Evolutionary conservation across 2,113 vertebrate genomes (phyloP).

Genomic region (Sprattus sprattus): DNA sequence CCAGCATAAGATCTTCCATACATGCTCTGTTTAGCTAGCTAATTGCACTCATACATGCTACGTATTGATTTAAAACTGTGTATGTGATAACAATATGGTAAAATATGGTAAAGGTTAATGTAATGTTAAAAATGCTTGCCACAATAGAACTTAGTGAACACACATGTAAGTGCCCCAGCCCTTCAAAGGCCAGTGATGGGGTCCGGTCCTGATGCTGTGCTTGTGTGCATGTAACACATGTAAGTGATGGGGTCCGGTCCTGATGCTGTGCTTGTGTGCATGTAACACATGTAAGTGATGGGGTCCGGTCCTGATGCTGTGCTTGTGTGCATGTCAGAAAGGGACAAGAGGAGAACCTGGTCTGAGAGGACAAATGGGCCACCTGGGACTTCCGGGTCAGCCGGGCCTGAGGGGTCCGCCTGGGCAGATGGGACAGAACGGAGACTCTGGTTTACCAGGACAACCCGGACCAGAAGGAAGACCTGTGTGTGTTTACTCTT

Average conservation of each 20-base stretch:
- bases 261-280: slow-evolving; percentile 57
- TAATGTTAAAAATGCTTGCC: background rate
- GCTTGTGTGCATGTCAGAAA: slow-evolving; percentile 76
- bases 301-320: slow-evolving; percentile 43
- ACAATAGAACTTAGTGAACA: too few species aligned
- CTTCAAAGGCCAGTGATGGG: too few species aligned
- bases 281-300: slow-evolving; percentile 52
- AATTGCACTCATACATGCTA: background rate
- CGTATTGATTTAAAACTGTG: background rate
- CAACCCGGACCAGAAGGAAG: slow-evolving; percentile 83
- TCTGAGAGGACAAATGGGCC: slow-evolving; percentile 76
- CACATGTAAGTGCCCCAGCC: too few species aligned
- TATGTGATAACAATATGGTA: background rate
- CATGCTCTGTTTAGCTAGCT: background rate
- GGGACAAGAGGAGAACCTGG: slow-evolving; percentile 88
- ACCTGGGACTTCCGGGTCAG: slow-evolving; percentile 80
- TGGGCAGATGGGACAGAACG: slow-evolving; percentile 78
- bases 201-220: slow-evolving; percentile 45
- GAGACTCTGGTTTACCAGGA: slow-evolving; percentile 77
- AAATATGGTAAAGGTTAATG: background rate
- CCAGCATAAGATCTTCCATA: background rate
- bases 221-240: slow-evolving; percentile 66
- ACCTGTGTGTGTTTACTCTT: slow-evolving; percentile 75
- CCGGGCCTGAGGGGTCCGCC: slow-evolving; percentile 75
- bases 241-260: too few species aligned